Evolutionary conservation across 2,113 vertebrate species (phyloP).

Genomic region (Scomber colias): DNA sequence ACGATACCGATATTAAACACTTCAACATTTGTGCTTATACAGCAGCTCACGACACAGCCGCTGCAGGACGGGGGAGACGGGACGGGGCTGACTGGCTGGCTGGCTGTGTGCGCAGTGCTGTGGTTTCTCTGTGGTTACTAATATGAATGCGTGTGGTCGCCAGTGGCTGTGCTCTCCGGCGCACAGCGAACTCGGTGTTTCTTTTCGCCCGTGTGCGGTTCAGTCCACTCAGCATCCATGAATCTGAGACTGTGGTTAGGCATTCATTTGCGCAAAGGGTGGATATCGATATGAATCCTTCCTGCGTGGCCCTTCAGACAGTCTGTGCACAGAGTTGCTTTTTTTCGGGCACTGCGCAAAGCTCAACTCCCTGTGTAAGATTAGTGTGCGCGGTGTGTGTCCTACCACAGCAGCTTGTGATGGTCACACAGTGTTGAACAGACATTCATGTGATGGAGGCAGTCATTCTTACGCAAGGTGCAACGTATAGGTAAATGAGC

Average conservation of each 20-base stretch:
- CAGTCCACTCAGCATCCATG: slow-evolving; percentile 34
- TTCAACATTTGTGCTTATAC: background rate
- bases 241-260: slow-evolving; percentile 14
- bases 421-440: slow-evolving; percentile 17
- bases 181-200: slow-evolving; percentile 14
- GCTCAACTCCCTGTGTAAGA: slow-evolving; percentile 25
- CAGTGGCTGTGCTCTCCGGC: slow-evolving; percentile 40
- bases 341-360: slow-evolving; percentile 58
- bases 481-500: background rate
- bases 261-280: slow-evolving; percentile 18
- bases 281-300: background rate
- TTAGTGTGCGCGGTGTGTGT: slow-evolving; percentile 36
- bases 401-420: slow-evolving; percentile 13
- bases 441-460: slow-evolving; percentile 13
- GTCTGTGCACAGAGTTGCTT: background rate
- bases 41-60: background rate
- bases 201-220: background rate
- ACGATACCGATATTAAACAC: background rate
- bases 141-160: slow-evolving; percentile 75
- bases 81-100: background rate
- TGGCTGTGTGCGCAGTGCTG: slow-evolving; percentile 40
- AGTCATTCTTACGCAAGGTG: background rate
- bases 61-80: slow-evolving; percentile 14
- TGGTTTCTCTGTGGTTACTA: slow-evolving; percentile 66
- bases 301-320: background rate